These are phyloP conservation scores for Heliconius congener DNA, from an alignment of 1,140 invertebrate genomes.

Conservation along the genomic window DNA sequence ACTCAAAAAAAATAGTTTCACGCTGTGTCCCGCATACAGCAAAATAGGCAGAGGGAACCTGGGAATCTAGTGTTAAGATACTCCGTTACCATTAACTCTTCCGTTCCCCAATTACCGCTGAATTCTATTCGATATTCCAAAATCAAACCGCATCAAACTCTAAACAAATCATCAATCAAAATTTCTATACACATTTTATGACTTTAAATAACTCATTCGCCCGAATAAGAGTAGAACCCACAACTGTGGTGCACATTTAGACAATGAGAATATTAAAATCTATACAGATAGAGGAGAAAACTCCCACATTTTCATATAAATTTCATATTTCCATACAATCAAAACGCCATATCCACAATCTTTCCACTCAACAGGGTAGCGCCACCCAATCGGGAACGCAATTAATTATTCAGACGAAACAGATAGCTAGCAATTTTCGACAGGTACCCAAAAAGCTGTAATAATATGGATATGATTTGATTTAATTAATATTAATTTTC, in stretches of 20 bases:
- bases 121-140: too few species aligned
- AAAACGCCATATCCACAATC: constrained; percentile 4
- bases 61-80: background rate
- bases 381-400: constrained; percentile 42
- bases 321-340: background rate
- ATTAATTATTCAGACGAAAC: constrained; percentile 48
- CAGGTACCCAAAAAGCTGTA: background rate
- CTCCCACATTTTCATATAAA: background rate
- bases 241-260: too few species aligned
- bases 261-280: background rate
- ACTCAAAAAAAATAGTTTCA: background rate
- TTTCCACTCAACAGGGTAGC: background rate
- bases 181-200: too few species aligned
- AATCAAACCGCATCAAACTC: too few species aligned
- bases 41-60: background rate
- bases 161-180: too few species aligned
- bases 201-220: too few species aligned
- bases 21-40: background rate
- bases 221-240: too few species aligned
- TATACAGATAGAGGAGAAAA: background rate
- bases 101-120: too few species aligned
- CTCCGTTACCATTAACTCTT: background rate
- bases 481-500: constrained; percentile 8
- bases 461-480: constrained; percentile 27
- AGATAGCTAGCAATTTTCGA: constrained; percentile 37